Evolutionary conservation across 2,888 invertebrate genomes (phyloP).

Genomic region (Papilio gigon): DNA sequence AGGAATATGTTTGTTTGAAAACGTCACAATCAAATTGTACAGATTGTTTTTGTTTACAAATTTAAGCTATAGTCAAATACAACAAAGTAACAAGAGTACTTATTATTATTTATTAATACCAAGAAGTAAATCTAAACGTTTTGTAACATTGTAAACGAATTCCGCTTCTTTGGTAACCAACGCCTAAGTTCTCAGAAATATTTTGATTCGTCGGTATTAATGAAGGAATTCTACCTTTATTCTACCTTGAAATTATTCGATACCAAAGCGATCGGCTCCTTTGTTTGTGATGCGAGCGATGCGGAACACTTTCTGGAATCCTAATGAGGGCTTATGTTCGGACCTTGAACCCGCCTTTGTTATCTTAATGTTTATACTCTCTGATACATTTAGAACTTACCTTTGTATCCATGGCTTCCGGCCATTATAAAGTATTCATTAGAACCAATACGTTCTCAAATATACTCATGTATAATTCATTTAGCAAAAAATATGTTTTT

Average conservation of each 20-base stretch:
- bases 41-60: neutral
- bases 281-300: conserved; percentile 49
- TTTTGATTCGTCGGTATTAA: conserved; percentile 48
- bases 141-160: conserved; percentile 15
- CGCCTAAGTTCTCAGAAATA: conserved; percentile 52
- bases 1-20: too few species aligned
- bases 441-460: conserved; percentile 27
- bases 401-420: conserved; percentile 45
- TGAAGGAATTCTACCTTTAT: conserved; percentile 48
- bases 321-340: conserved; percentile 49
- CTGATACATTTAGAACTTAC: conserved; percentile 40
- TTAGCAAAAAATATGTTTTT: neutral
- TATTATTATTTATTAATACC: neutral
- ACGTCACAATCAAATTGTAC: neutral
- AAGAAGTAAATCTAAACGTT: conserved; percentile 2
- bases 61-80: neutral
- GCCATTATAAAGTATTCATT: conserved; percentile 44
- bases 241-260: conserved; percentile 49
- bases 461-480: conserved; percentile 1
- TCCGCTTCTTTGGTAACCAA: conserved; percentile 17
- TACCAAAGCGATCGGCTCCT: conserved; percentile 47
- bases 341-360: conserved; percentile 45
- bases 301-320: conserved; percentile 49
- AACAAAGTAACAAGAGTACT: neutral
- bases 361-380: conserved; percentile 36